Base-by-base conservation (phyloP, 2,888 invertebrate genomes). In the Eurois occulta region DNA sequence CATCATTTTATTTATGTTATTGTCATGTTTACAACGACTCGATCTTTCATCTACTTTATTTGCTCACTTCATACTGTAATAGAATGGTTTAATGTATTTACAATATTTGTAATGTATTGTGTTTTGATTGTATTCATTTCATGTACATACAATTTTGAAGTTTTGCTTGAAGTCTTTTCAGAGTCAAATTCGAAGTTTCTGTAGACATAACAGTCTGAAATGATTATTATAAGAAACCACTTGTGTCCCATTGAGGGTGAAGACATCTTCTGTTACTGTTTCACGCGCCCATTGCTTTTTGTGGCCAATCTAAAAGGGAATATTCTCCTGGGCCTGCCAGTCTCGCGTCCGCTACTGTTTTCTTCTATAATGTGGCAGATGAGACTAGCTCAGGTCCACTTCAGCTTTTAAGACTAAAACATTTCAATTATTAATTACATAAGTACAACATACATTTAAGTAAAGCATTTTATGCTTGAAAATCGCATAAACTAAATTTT, bases 11-110 rank as follows among this genome's bases (percentile, higher is more conserved):
- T 48, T 43, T 48, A 46, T 77, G 32, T 67, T 55, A 67, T 70
- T 35, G 35, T 68, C 43, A 52, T 67, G 35, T 81, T 77, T 74
- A 68, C 48, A 48, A 11, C 8, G 43, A n/a, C 55, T 6, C 35
- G 1, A 67, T 71, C 55, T 48, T 73, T 70, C 16, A 55, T 67
- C 21, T 28, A 10, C 8, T 66, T 72, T 73, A 48, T 78, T 73
- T 72, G 55, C 21, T 52, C 18, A 28, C 18, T 70, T 21, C 52
- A n/a, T 41, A 21, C 21, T 21, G 67, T 11, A 60, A 65, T 58
- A 55, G 18, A 80, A 67, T 55, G 7, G 1, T 16, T 60, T 5
- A 41, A 41, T 60, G 18, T 65, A 52, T 79, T 64, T 38, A 68
- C 13, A 73, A 64, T 65, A 46, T 62, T 32, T 52, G 18, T 41